phyloP scores from a whole-genome alignment of 2,797 vertebrate species.

The Poliocrania exsul region DNA sequence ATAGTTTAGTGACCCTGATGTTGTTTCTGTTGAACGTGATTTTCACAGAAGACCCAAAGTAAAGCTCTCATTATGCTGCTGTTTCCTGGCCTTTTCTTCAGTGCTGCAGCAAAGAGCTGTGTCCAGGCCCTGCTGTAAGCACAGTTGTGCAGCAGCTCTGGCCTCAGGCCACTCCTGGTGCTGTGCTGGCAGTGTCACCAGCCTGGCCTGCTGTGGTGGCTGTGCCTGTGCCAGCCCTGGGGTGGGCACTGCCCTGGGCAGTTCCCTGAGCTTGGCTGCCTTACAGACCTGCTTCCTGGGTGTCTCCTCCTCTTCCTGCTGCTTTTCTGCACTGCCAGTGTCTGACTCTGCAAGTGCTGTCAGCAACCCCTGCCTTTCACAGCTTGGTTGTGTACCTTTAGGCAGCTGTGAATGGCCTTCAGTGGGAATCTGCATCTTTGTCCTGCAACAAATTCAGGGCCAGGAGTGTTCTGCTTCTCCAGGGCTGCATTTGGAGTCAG shows the following conservation, averaged over 20 bases:
- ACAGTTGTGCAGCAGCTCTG: neutral
- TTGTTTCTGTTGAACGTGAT: neutral
- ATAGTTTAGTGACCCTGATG: neutral
- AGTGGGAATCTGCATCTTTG: neutral
- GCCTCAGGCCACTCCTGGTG: neutral
- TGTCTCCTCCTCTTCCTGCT: slow-evolving; percentile 36
- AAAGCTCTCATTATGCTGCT: neutral
- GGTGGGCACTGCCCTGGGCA: neutral
- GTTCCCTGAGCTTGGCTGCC: slow-evolving; percentile 5
- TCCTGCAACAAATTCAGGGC: neutral
- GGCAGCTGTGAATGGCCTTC: neutral
- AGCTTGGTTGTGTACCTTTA: neutral
- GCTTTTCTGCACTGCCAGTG: neutral
- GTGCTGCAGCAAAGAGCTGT: neutral
- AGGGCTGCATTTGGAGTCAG: neutral
- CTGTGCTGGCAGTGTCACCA: fast-evolving
- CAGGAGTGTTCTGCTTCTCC: neutral
- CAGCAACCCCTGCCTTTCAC: neutral
- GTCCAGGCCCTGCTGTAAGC: neutral
- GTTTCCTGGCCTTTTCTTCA: neutral
- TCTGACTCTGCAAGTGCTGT: neutral
- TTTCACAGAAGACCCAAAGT: neutral
- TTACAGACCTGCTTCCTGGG: slow-evolving; percentile 29
- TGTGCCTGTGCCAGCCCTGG: neutral
- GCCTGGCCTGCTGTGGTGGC: fast-evolving